Percentiles rank a stretch among this genome's conserved stretches.
Evolutionary conservation across 2,888 invertebrate species (phyloP).

Genomic region (Diplazon laetatorius): DNA sequence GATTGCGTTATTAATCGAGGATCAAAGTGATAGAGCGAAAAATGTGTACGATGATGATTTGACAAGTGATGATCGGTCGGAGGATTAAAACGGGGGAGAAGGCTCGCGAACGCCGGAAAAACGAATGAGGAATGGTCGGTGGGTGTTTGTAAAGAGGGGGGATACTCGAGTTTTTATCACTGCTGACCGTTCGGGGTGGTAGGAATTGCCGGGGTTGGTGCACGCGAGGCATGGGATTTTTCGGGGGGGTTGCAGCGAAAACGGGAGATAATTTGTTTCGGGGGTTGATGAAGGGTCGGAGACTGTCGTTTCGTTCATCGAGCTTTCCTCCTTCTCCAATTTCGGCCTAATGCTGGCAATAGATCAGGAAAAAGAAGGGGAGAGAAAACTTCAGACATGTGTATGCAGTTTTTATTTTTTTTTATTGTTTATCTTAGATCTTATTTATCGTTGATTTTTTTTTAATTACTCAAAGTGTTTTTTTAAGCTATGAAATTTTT

Average conservation of each 20-base stretch:
- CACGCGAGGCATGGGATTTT: constrained; percentile 51
- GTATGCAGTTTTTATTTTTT: too few relatives aligned
- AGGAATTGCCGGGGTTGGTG: constrained; percentile 9
- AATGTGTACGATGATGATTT: constrained; percentile 7
- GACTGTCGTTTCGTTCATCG: constrained; percentile 50
- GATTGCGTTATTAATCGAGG: background rate
- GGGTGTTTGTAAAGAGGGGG: constrained; percentile 13
- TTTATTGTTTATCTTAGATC: too few relatives aligned
- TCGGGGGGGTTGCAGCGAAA: constrained; percentile 45
- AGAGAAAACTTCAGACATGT: background rate
- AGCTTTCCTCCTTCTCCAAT: constrained; percentile 3
- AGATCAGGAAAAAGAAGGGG: background rate
- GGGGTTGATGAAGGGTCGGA: constrained; percentile 59
- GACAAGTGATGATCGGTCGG: background rate
- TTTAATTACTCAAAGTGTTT: too few relatives aligned
- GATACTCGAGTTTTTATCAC: constrained; percentile 31
- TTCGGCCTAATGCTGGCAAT: constrained; percentile 9
- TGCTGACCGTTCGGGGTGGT: background rate
- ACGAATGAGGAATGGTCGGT: too few relatives aligned
- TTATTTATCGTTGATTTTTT: too few relatives aligned
- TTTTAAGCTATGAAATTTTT: too few relatives aligned
- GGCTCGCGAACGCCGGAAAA: too few relatives aligned
- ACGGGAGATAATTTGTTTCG: constrained; percentile 57
- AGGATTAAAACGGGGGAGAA: too few relatives aligned
- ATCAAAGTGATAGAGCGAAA: background rate